phyloP scores from a whole-genome alignment of 2,888 invertebrate species.

The Serripes groenlandicus region DNA sequence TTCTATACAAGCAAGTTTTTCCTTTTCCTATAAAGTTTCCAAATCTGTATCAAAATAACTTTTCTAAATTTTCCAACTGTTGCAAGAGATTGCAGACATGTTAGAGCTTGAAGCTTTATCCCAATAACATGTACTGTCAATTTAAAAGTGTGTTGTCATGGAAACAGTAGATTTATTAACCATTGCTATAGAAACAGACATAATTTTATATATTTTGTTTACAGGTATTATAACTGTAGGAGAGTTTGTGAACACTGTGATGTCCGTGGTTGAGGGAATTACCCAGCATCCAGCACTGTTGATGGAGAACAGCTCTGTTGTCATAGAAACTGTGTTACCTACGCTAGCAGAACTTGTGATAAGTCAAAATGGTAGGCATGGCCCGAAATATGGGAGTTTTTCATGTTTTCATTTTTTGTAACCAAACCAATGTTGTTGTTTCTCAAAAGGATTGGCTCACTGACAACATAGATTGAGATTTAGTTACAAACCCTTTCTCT shows the following conservation, averaged over 20 bases:
- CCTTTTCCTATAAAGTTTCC: constrained; percentile 1
- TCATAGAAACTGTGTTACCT: constrained; percentile 83
- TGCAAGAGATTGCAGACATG: too few species aligned
- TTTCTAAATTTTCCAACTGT: too few species aligned
- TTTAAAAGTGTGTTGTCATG: neutral
- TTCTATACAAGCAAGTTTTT: constrained; percentile 9
- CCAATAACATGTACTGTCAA: neutral
- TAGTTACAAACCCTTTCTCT: too few species aligned
- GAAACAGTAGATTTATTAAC: neutral
- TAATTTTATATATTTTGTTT: neutral
- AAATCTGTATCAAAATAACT: too few species aligned
- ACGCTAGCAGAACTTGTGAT: constrained; percentile 81
- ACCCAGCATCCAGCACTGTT: constrained; percentile 84
- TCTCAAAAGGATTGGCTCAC: too few species aligned
- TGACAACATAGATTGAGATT: too few species aligned
- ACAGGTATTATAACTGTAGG: constrained; percentile 58
- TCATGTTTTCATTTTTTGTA: too few species aligned
- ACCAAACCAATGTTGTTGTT: too few species aligned
- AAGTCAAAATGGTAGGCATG: constrained; percentile 79
- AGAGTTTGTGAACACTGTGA: constrained; percentile 84
- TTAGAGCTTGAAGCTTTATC: neutral
- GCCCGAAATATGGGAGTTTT: too few species aligned
- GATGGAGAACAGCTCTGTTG: constrained; percentile 77
- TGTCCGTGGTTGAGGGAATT: constrained; percentile 83
- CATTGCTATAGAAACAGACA: neutral